phyloP scores from a whole-genome alignment of 1,140 invertebrate species.

The Episyrphus balteatus region DNA sequence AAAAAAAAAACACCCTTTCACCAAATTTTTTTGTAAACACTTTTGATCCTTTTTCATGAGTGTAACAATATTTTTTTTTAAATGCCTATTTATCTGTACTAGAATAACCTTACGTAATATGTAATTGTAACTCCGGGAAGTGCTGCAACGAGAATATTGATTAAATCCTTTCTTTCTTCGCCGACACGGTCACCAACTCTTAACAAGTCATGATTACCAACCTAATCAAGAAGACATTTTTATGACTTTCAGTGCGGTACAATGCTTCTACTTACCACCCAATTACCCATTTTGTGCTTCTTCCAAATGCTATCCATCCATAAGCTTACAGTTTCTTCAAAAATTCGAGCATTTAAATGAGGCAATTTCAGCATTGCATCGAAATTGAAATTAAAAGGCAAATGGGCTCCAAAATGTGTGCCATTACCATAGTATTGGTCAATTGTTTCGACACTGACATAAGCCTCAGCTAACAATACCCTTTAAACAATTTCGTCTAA shows the following conservation, averaged over 20 bases:
- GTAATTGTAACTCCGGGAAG: slow-evolving; percentile 61
- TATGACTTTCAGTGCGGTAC: too few species aligned
- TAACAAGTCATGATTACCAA: slow-evolving; percentile 49
- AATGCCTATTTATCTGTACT: too few species aligned
- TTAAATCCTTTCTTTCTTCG: slow-evolving; percentile 45
- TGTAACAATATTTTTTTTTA: too few species aligned
- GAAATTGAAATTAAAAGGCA: slow-evolving; percentile 51
- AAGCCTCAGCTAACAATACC: slow-evolving; percentile 63
- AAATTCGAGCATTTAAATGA: slow-evolving; percentile 35
- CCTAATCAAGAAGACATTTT: slow-evolving; percentile 22
- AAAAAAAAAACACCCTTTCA: too few species aligned
- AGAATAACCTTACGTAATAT: slow-evolving; percentile 49
- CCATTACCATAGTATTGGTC: slow-evolving; percentile 46
- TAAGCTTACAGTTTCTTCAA: slow-evolving; percentile 31
- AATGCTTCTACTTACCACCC: slow-evolving; percentile 37
- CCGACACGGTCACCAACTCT: slow-evolving; percentile 49
- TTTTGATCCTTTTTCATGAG: too few species aligned
- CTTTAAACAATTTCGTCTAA: slow-evolving; percentile 20
- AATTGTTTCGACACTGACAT: slow-evolving; percentile 36
- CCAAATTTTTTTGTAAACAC: too few species aligned
- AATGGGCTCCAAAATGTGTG: slow-evolving; percentile 38
- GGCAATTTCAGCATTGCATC: slow-evolving; percentile 36
- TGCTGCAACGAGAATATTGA: slow-evolving; percentile 55
- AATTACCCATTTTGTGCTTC: slow-evolving; percentile 36
- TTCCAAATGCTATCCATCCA: slow-evolving; percentile 42